phyloP scores from a whole-genome alignment of 2,797 vertebrate species.

The Sebastes hubbsi region DNA sequence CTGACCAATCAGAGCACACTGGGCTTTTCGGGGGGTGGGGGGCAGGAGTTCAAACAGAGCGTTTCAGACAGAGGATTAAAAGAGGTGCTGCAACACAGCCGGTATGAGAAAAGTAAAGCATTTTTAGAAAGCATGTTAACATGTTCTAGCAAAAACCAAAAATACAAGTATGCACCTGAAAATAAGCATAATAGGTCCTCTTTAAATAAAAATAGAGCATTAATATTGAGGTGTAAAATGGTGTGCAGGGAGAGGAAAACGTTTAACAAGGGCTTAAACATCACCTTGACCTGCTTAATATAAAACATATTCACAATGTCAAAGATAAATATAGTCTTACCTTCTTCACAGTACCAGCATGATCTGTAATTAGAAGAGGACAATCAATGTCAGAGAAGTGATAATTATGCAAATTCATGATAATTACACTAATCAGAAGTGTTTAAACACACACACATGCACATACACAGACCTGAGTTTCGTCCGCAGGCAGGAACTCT shows the following conservation, averaged over 20 bases:
- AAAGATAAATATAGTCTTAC: conserved; percentile 48
- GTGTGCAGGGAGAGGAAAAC: not conserved
- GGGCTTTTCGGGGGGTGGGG: no score
- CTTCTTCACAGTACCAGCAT: conserved; percentile 69
- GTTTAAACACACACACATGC: not conserved
- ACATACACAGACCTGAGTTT: conserved; percentile 78
- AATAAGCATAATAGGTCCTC: no score
- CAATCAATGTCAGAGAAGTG: not conserved
- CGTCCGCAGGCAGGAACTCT: conserved; percentile 86
- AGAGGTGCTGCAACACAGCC: no score
- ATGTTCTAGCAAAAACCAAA: not conserved
- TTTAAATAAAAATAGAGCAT: no score
- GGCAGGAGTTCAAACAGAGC: no score
- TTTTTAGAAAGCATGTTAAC: no score
- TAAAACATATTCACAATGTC: not conserved
- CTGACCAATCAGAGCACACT: no score
- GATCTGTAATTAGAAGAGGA: conserved; percentile 68
- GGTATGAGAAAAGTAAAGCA: no score
- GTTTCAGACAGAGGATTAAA: no score
- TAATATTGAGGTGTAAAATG: not conserved
- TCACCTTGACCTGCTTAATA: not conserved
- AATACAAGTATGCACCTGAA: not conserved
- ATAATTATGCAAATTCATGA: not conserved
- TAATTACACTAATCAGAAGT: not conserved
- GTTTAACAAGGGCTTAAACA: not conserved